phyloP scores from a whole-genome alignment of 2,888 invertebrate genomes.

The Pseudolycoriella hygida region DNA sequence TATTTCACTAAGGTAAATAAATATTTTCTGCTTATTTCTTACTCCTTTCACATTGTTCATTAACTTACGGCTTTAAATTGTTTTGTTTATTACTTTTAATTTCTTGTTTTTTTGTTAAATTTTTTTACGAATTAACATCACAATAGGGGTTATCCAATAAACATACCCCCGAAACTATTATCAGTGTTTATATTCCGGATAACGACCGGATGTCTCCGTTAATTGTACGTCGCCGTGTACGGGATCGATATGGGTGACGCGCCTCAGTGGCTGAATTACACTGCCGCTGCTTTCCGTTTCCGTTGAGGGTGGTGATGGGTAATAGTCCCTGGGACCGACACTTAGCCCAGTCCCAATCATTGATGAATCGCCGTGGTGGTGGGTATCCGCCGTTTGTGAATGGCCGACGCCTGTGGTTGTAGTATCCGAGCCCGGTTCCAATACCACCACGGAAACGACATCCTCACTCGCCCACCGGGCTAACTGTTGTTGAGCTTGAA shows the following conservation, averaged over 20 bases:
- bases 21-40: neutral
- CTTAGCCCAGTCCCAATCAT: slow-evolving; percentile 8
- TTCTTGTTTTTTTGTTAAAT: neutral
- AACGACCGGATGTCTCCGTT: slow-evolving; percentile 41
- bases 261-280: slow-evolving; percentile 25
- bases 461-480: slow-evolving; percentile 91
- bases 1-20: slow-evolving; percentile 1
- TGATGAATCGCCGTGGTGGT: slow-evolving; percentile 26
- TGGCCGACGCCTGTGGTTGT: slow-evolving; percentile 34
- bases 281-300: slow-evolving; percentile 37
- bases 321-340: slow-evolving; percentile 26
- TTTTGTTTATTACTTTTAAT: neutral
- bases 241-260: slow-evolving; percentile 20
- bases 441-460: slow-evolving; percentile 41
- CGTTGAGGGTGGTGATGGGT: slow-evolving; percentile 32
- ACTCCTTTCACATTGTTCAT: too few species aligned
- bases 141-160: neutral
- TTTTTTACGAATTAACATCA: slow-evolving; percentile 22
- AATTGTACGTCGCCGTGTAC: slow-evolving; percentile 31
- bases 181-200: slow-evolving; percentile 66
- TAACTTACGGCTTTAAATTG: neutral
- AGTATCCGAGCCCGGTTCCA: slow-evolving; percentile 29
- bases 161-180: slow-evolving; percentile 19
- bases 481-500: slow-evolving; percentile 93
- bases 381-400: slow-evolving; percentile 39